Evolutionary conservation across 2,797 vertebrate genomes (phyloP).

Genomic region (Pangasius krempfi): DNA sequence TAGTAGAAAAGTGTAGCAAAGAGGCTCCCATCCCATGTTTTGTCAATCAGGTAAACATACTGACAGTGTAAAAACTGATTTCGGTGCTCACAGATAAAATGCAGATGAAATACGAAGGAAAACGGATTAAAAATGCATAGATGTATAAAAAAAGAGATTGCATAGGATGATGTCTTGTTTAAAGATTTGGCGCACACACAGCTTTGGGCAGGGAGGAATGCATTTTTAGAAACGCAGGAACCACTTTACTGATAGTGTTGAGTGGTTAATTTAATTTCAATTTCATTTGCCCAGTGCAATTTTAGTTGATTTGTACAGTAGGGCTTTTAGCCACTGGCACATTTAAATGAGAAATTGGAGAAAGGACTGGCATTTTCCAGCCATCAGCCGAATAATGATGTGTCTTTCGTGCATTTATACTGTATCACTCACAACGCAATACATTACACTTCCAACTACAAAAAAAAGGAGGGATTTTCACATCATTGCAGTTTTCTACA

Average conservation of each 20-base stretch:
- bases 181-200: neutral
- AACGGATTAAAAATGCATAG: neutral
- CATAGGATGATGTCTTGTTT: neutral
- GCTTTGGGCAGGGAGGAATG: neutral
- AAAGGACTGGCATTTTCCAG: neutral
- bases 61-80: too few relatives aligned
- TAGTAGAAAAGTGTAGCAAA: neutral
- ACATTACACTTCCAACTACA: neutral
- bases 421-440: neutral
- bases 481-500: neutral
- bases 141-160: neutral
- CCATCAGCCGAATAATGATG: neutral
- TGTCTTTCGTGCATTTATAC: neutral
- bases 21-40: neutral
- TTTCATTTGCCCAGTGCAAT: neutral
- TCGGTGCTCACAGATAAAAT: neutral
- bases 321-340: neutral
- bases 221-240: neutral
- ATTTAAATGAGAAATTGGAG: neutral
- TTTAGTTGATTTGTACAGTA: neutral
- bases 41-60: neutral
- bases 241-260: neutral
- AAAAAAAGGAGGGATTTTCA: neutral
- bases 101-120: neutral
- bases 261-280: neutral